These are phyloP conservation scores for Diadromus collaris DNA, from an alignment of 2,888 invertebrate genomes.

Conservation along the genomic window DNA sequence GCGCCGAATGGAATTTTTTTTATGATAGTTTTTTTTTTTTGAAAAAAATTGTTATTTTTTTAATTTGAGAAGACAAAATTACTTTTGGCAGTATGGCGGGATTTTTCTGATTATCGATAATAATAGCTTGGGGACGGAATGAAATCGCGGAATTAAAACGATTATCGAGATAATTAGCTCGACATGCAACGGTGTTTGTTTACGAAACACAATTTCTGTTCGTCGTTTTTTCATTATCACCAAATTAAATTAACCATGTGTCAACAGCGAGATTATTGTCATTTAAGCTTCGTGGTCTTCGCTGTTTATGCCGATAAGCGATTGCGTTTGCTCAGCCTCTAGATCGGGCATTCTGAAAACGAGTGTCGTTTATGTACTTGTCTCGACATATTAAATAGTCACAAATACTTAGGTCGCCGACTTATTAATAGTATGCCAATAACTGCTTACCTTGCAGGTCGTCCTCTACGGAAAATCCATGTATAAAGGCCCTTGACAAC, in stretches of 20 bases:
- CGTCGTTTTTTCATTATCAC: slow-evolving; percentile 11
- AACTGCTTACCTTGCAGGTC: slow-evolving; percentile 80
- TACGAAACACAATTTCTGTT: slow-evolving; percentile 10
- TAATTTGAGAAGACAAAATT: no score
- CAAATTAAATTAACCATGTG: slow-evolving; percentile 14
- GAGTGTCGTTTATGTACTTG: slow-evolving; percentile 3
- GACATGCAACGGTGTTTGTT: slow-evolving; percentile 7
- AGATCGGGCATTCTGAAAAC: slow-evolving; percentile 83
- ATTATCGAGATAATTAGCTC: slow-evolving; percentile 7
- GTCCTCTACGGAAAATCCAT: slow-evolving; percentile 80
- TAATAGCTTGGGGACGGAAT: slow-evolving; percentile 15
- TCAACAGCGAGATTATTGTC: slow-evolving; percentile 67
- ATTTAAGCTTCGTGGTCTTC: slow-evolving; percentile 82
- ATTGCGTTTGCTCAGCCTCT: slow-evolving; percentile 87
- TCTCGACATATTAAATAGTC: neutral
- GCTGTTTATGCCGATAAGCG: slow-evolving; percentile 84
- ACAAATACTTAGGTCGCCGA: neutral
- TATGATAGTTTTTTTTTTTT: no score
- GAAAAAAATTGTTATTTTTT: slow-evolving; percentile 10
- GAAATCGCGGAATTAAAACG: slow-evolving; percentile 24
- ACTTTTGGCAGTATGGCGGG: slow-evolving; percentile 48
- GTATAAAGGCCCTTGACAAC: slow-evolving; percentile 81
- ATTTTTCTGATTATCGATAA: slow-evolving; percentile 30
- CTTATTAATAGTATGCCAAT: neutral
- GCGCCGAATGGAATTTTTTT: slow-evolving; percentile 5